Evolutionary conservation across 2,797 vertebrate genomes (phyloP).

Genomic region (Astyanax mexicanus): DNA sequence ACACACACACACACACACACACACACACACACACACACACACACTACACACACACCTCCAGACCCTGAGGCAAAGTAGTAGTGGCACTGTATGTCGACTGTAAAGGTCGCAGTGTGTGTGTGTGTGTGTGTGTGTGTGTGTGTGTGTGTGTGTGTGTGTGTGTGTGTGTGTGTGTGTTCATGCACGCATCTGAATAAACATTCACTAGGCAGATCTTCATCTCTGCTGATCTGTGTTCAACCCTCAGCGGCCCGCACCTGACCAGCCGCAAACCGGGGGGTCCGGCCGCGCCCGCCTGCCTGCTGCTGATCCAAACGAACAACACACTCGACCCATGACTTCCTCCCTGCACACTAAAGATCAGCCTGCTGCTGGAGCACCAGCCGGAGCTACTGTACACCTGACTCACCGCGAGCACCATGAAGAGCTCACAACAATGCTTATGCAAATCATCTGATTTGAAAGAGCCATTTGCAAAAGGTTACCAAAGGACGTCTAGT

Average conservation of each 20-base stretch:
- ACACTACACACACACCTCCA: too few species aligned
- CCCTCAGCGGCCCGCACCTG: background rate
- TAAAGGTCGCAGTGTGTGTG: conserved; percentile 50
- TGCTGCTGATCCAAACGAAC: conserved; percentile 15
- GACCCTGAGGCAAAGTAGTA: conserved; percentile 12
- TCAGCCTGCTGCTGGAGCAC: conserved; percentile 35
- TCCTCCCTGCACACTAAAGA: conserved; percentile 20
- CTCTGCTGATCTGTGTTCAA: conserved; percentile 10
- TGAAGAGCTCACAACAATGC: conserved; percentile 36
- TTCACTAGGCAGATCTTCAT: conserved; percentile 28
- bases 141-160: conserved; percentile 1
- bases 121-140: background rate
- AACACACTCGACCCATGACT: conserved; percentile 23
- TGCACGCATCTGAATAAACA: conserved; percentile 1
- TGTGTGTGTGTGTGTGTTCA: background rate
- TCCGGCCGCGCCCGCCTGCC: background rate
- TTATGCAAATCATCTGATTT: conserved; percentile 54
- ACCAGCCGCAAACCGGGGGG: background rate
- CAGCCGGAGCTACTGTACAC: conserved; percentile 35
- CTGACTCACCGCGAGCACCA: conserved; percentile 7
- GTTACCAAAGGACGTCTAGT: conserved; percentile 42
- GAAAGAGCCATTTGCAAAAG: conserved; percentile 55
- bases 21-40: too few species aligned
- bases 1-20: too few species aligned
- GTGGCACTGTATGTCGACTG: background rate